Base-by-base conservation (phyloP, 2,888 invertebrate genomes). In the Chrysotoxum bicinctum region DNA sequence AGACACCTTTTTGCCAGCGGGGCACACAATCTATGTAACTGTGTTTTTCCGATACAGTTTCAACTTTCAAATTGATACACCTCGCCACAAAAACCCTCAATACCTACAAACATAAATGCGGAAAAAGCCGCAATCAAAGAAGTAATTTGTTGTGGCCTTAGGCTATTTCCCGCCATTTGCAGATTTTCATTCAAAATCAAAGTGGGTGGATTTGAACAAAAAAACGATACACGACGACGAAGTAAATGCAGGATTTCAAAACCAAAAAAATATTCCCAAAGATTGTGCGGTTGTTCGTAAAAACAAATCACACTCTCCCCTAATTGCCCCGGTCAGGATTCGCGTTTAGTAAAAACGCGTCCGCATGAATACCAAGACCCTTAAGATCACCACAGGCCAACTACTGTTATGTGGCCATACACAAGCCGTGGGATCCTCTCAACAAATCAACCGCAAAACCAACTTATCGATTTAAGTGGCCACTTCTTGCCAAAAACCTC, bases 391-490 rank as follows among this genome's bases (percentile, higher is more conserved):
- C 68, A 77, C 58, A 68, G 78, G 73, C 85, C 85, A 85, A 85
- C 85, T 77, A 85, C 66, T 85, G 85, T 81, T 81, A 72, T 85
- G 85, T 85, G 85, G 81, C 76, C 81, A 85, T 81, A 85, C 85
- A 85, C 81, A 85, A 85, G 81, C 85, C 85, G 85, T 85, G 85
- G 85, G 85, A 85, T 85, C 81, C 85, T 85, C 85, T 85, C 54
- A 60, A 73, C 73, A 56, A 77, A 85, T 77, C 76, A 81, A 85
- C 81, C 81, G 76, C 81, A 76, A 73, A 85, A 75, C 85, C 73
- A 69, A 78, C 83, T 83, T 74, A 74, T 79, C 54, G 74, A 83
- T 79, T 76, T 85, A 77, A 85, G 85, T 85, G 85, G 85, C 76
- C 81, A 85, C 85, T 85, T 77, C 76, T 81, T 14, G 23, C 10